phyloP scores from a whole-genome alignment of 2,797 vertebrate genomes.

The Danio aesculapii region DNA sequence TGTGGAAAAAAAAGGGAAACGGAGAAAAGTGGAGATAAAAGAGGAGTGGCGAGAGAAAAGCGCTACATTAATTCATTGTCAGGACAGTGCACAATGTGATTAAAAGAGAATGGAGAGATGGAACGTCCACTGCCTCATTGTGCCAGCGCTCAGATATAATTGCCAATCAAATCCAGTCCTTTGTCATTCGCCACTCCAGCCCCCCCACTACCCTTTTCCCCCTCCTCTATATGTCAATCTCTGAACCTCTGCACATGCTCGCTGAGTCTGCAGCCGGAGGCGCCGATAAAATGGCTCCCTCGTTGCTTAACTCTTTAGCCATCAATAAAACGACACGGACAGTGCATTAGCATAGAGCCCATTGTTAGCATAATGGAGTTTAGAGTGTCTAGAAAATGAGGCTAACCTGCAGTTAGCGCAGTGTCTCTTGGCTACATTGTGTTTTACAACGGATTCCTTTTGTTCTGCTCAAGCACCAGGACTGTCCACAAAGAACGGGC shows the following conservation, averaged over 20 bases:
- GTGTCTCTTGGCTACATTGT: conserved; percentile 4
- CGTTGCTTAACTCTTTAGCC: conserved; percentile 23
- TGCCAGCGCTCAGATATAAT: conserved; percentile 58
- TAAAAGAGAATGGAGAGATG: conserved; percentile 50
- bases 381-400: conserved; percentile 20
- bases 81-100: conserved; percentile 52
- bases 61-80: conserved; percentile 63
- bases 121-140: conserved; percentile 47
- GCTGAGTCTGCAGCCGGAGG: conserved; percentile 39
- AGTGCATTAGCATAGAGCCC: conserved; percentile 43
- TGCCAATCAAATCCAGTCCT: conserved; percentile 57
- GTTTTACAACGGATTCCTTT: conserved; percentile 31
- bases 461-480: conserved; percentile 18
- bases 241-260: conserved; percentile 15
- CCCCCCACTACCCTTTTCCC: background rate
- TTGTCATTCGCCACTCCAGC: conserved; percentile 23
- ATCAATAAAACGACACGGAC: conserved; percentile 38
- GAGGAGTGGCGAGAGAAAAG: conserved; percentile 49
- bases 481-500: conserved; percentile 34
- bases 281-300: conserved; percentile 35
- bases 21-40: conserved; percentile 34
- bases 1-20: conserved; percentile 44
- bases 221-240: conserved; percentile 27
- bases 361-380: conserved; percentile 30
- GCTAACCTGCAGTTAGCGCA: conserved; percentile 33